Conservation (phyloP, 2,113 vertebrate genomes). For the Alethe diademata region DNA sequence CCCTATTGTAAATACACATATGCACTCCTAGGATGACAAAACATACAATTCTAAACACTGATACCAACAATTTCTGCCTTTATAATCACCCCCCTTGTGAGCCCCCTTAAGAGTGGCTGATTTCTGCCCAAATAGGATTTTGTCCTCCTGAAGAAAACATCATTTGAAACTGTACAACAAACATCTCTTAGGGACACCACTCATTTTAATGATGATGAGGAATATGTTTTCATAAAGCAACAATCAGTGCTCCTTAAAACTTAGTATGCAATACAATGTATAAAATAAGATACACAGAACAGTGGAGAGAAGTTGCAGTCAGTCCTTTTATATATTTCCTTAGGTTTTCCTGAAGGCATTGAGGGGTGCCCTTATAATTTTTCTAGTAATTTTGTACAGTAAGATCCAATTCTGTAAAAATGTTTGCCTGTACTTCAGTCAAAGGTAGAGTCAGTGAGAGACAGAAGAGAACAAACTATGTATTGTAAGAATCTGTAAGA, state of each 20-base stretch:
- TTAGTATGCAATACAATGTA: not conserved
- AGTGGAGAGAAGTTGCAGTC: not conserved
- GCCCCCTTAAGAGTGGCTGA: not conserved
- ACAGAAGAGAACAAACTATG: not conserved
- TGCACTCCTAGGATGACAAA: not conserved
- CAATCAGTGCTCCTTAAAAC: not conserved
- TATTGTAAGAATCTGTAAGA: fast-evolving
- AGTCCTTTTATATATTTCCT: not conserved
- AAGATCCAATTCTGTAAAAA: not conserved
- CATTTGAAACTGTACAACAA: not conserved
- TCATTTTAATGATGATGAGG: not conserved
- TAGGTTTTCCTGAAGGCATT: not conserved
- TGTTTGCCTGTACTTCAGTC: not conserved
- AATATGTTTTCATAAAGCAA: not conserved
- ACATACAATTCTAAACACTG: not conserved
- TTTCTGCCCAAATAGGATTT: not conserved
- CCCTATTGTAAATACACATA: not conserved
- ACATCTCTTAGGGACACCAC: not conserved
- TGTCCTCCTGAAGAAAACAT: not conserved
- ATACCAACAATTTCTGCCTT: not conserved
- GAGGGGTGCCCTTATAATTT: not conserved
- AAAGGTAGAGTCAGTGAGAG: not conserved
- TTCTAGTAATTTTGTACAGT: not conserved
- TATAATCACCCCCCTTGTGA: not conserved
- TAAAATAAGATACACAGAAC: not conserved